A percentile compares a stretch with the other conserved stretches of the same genome.
These are phyloP conservation scores for Psophia crepitans DNA, from an alignment of 2,113 vertebrate genomes.

Conservation along the genomic window DNA sequence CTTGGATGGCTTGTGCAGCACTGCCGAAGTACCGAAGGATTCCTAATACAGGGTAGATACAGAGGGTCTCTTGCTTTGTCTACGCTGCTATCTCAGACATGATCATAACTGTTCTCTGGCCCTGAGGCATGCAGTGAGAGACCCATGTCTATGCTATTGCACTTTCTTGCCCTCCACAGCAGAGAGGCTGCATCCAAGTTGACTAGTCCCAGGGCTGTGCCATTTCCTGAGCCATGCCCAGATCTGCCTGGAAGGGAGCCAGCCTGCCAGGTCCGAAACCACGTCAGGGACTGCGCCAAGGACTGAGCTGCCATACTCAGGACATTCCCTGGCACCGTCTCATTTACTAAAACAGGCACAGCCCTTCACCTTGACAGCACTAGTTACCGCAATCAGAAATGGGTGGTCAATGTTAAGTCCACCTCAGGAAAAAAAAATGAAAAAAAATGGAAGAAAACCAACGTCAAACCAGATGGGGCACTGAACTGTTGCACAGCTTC, in stretches of 20 bases:
- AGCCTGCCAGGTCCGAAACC: background rate
- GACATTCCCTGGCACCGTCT: background rate
- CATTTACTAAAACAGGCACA: background rate
- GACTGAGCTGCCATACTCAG: background rate
- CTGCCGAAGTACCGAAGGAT: background rate
- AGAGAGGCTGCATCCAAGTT: background rate
- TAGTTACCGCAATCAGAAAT: background rate
- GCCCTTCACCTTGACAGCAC: background rate
- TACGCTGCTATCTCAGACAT: background rate
- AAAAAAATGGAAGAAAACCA: background rate
- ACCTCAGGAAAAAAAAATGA: background rate
- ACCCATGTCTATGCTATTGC: background rate
- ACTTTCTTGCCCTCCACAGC: background rate
- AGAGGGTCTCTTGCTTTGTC: background rate
- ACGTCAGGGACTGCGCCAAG: background rate
- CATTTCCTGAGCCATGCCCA: background rate
- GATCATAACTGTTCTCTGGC: background rate
- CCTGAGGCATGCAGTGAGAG: background rate
- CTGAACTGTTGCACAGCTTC: background rate
- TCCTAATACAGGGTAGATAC: background rate
- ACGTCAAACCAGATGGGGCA: background rate
- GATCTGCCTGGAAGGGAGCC: background rate
- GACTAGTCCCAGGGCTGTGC: background rate
- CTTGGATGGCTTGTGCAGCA: background rate
- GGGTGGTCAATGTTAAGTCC: background rate